These are phyloP conservation scores for Drosophila oshimai DNA, from an alignment of 1,140 invertebrate species.

Conservation along the genomic window DNA sequence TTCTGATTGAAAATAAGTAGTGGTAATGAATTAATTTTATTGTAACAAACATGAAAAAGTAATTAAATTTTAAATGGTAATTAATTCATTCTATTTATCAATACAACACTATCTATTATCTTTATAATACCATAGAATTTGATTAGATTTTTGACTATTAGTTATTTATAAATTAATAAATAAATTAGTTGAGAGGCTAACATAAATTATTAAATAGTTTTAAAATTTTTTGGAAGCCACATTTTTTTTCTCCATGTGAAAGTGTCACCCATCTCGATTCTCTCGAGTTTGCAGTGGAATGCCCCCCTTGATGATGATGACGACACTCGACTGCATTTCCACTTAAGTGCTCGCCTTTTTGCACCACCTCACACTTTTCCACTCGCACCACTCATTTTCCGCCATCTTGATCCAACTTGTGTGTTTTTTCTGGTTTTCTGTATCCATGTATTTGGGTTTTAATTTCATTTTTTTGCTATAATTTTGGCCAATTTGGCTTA, in stretches of 20 bases:
- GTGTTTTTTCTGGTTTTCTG: background rate
- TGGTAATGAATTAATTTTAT: too few relatives aligned
- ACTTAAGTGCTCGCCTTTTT: slow-evolving; percentile 32
- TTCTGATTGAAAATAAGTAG: too few relatives aligned
- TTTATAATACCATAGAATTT: too few relatives aligned
- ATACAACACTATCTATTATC: too few relatives aligned
- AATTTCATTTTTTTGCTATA: slow-evolving; percentile 43
- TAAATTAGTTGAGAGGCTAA: too few relatives aligned
- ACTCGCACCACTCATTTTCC: background rate
- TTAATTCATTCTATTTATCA: too few relatives aligned
- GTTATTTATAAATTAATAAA: too few relatives aligned
- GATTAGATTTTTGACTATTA: too few relatives aligned
- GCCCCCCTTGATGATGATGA: slow-evolving; percentile 19
- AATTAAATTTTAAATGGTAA: too few relatives aligned
- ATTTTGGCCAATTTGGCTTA: slow-evolving; percentile 65
- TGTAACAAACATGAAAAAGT: too few relatives aligned
- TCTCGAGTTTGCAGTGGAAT: slow-evolving; percentile 6
- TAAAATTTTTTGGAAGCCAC: background rate
- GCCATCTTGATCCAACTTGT: slow-evolving; percentile 10
- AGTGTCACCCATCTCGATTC: background rate
- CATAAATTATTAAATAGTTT: too few relatives aligned
- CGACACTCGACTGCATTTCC: slow-evolving; percentile 44
- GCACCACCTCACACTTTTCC: slow-evolving; percentile 14
- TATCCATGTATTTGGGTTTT: slow-evolving; percentile 32
- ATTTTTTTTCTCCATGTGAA: background rate